Base-by-base conservation (phyloP, 2,888 invertebrate species). In the Acholoe squamosa region DNA sequence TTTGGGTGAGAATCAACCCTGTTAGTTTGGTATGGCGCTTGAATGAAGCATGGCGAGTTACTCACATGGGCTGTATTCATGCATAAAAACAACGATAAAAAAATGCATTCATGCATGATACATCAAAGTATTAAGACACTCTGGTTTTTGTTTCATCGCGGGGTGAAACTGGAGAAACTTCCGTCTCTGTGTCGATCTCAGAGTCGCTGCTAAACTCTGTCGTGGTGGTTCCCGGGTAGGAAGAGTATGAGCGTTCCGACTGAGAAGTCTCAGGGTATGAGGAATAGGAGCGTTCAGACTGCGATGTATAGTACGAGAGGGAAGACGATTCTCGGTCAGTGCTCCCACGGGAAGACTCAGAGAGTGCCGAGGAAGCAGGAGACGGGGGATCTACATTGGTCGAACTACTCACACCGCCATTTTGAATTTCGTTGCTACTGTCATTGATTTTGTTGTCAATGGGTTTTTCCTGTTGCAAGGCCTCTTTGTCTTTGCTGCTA, bases 171-270 rank as follows among this genome's bases (percentile, higher is more conserved):
- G 84, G 43, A 0, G n/a, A 51, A 0, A 14, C 19, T 0, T 86
- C 86, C 7, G 28, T 52, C 54, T 86, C 86, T 28, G 54, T 86
- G n/a, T 86, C 86, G 1, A 28, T 0, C 3, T 86, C 86, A 3
- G 86, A 86, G 33, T 86, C 86, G 28, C 86, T 86, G 31, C 52
- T 80, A 43, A 80, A 80, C 80, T 80, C 80, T 0, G 80, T 80
- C 12, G 80, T 43, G 0, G 76, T 76, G 31, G n/a, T 76, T 19
- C n/a, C 28, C 25, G 3, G 28, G 28, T 25, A 71, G n/a, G 71
- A 71, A 5, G 31, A 76, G 76, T 31, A 14, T 1, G 31, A 76
- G 28, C 19, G 10, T 14, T 76, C 76, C 16, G 76, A 31, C 25
- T 76, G 52, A 3, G 0, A 1, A 22, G 84, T n/a, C 84, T 19